These are phyloP conservation scores for Apodemia mormo DNA, from an alignment of 2,888 invertebrate genomes.

Conservation along the genomic window DNA sequence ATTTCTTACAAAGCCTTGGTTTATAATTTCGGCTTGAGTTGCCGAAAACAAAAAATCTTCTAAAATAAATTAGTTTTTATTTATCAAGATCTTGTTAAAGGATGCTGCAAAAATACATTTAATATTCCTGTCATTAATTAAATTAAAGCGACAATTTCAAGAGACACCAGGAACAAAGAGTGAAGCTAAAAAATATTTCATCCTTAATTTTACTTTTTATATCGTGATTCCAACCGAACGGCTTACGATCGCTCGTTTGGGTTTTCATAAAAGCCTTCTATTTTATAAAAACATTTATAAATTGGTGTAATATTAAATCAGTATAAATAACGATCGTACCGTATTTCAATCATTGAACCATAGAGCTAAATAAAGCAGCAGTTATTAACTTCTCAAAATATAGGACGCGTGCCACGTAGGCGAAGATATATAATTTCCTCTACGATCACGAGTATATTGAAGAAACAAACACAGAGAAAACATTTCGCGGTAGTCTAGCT, in stretches of 20 bases:
- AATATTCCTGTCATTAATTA: conserved; percentile 13
- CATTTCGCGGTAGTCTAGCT: too few species aligned
- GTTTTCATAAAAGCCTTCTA: neutral
- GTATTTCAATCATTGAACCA: neutral
- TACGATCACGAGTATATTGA: too few species aligned
- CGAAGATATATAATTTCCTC: neutral
- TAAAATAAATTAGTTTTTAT: neutral
- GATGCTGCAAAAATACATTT: neutral
- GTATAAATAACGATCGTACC: neutral
- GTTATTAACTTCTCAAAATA: neutral
- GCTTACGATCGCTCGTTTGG: neutral
- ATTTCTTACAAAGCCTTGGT: too few species aligned
- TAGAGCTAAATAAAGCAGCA: neutral
- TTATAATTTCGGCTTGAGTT: neutral
- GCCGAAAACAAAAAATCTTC: neutral
- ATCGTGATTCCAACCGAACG: neutral
- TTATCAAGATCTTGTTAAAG: neutral
- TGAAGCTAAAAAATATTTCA: neutral
- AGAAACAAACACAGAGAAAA: too few species aligned
- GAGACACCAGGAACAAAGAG: neutral
- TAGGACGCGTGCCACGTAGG: neutral
- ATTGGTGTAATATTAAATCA: neutral
- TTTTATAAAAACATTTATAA: neutral
- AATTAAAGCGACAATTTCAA: conserved; percentile 3
- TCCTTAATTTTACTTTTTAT: neutral